Evolutionary conservation across 2,113 vertebrate genomes (phyloP), one percentile per base, ranked within the genome.

Genomic region (Hymenochirus boettgeri): DNA sequence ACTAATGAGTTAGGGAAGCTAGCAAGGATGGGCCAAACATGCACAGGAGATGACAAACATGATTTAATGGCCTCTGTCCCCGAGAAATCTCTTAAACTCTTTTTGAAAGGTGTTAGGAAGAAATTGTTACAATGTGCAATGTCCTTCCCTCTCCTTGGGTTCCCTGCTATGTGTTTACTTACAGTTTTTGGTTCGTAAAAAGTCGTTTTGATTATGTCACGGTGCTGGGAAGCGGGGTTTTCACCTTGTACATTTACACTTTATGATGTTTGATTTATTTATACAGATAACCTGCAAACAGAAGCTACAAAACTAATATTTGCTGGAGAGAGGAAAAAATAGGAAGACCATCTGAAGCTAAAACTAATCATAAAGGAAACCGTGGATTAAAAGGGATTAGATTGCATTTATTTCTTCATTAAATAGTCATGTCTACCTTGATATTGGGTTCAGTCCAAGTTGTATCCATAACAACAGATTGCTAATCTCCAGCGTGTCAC

Each of bases 41-140:
- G 56, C 56, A 60, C 51, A 56, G 62, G 42, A 42, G 65, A 69
- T 69, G 57, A 60, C 65, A 69, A 69, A 59, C 54, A 59, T 53
- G 65, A 60, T 69, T 69, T 69, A 60, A 60, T 52, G 65, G 23
- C 56, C 56, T 69, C 47, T 69, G 47, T 69, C 65, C 65, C 47
- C 17, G 10, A 53, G 47, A 42, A 69, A 52, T 69, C 48, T 13
- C 47, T 69, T 53, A 60, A 53, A 60, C 33, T 42, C 13, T 18
- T 45, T 60, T 17, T 60, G 65, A 69, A 69, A 69, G 57, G 57
- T 69, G 65, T 53, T 69, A 69, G 31, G 35, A 60, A 26, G 47
- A 33, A 53, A 69, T 52, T 53, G 56, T 15, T 51, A 60, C 35
- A 53, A 11, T 39, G 39, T 45, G 48, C 33, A 24, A 7, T 53